Evolutionary conservation across 2,888 invertebrate species (phyloP).

Genomic region (Torymus aiolomorphi): DNA sequence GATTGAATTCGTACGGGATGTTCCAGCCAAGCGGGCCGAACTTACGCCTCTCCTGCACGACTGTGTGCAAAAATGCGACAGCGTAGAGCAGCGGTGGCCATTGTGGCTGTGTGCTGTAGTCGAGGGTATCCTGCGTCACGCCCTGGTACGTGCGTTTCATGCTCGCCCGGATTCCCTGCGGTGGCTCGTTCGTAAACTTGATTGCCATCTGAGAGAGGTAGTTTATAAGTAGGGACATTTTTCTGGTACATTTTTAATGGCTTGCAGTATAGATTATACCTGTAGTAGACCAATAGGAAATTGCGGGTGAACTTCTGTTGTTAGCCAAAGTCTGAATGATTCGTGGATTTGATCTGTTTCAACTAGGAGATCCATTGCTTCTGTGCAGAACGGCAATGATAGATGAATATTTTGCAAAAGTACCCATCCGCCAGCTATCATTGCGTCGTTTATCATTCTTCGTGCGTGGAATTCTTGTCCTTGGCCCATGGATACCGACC

Average conservation of each 20-base stretch:
- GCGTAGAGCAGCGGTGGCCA: conserved; percentile 96
- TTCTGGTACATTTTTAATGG: not conserved
- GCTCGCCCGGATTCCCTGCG: conserved; percentile 95
- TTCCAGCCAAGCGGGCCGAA: conserved; percentile 99
- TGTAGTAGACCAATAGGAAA: conserved; percentile 90
- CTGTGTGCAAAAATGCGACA: conserved; percentile 95
- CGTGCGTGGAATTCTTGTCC: conserved; percentile 94
- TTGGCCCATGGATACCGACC: conserved; percentile 97
- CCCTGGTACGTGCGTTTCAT: conserved; percentile 94
- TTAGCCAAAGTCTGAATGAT: conserved; percentile 93
- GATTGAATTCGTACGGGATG: conserved; percentile 97
- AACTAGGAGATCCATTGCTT: conserved; percentile 91
- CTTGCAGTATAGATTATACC: conserved; percentile 64
- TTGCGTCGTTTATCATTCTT: conserved; percentile 87
- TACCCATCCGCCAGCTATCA: conserved; percentile 92
- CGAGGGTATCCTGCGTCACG: conserved; percentile 92
- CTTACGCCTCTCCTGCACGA: conserved; percentile 95
- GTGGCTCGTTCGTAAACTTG: conserved; percentile 98
- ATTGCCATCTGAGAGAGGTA: conserved; percentile 87
- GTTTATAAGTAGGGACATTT: not conserved
- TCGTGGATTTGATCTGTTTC: conserved; percentile 90
- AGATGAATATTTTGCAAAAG: conserved; percentile 96
- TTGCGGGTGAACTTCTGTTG: conserved; percentile 94
- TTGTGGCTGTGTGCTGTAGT: conserved; percentile 92
- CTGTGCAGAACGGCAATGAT: conserved; percentile 95